Base-by-base conservation (phyloP, 1,140 invertebrate species). In the Chlorops oryzae region DNA sequence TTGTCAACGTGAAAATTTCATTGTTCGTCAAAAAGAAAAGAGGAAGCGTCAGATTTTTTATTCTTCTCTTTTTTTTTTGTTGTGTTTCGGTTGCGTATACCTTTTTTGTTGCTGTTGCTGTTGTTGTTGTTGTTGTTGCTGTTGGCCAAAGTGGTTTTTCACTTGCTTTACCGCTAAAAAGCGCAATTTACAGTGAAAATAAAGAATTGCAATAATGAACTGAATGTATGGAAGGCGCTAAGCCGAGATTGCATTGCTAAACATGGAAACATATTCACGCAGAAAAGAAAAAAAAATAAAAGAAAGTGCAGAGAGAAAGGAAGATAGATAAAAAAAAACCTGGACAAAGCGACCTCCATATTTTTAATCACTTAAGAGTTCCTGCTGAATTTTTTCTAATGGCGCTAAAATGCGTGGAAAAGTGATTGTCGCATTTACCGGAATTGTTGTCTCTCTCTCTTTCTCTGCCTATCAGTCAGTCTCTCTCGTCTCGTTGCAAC, bases 131-230 rank as follows among this genome's bases (percentile, higher is more conserved):
- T 42, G 21, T 23, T 23, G 21, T 40, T 40, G 41, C 15, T 20
- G 12, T 69, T 64, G 59, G 63, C 63, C 63, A 69, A 69, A 69
- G 65, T 69, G 65, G 63, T 69, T 69, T 69, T 69, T 69, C 65
- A 69, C 65, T 62, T 69, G 65, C 63, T 69, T 69, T 65, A 65
- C 56, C 65, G 61, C 62, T 59, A 61, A 69, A 69, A 69, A 68
- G 43, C 41, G 42, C 47, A 50, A 42, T 50, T 50, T 50, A 50
- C 39, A 23, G 25, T 35, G 18, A 42, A 42, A 50, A 50, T 27
- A 42, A n/a, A n/a, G n/a, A n/a, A n/a, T n/a, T n/a, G n/a, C n/a
- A n/a, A n/a, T n/a, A n/a, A n/a, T n/a, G n/a, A n/a, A n/a, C n/a
- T n/a, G n/a, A n/a, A n/a, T n/a, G n/a, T n/a, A n/a, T n/a, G n/a